Percentiles rank a stretch among this genome's conserved stretches.
These are phyloP conservation scores for Gyrodactylus salaris DNA, from an alignment of 1,140 invertebrate species.

Conservation along the genomic window DNA sequence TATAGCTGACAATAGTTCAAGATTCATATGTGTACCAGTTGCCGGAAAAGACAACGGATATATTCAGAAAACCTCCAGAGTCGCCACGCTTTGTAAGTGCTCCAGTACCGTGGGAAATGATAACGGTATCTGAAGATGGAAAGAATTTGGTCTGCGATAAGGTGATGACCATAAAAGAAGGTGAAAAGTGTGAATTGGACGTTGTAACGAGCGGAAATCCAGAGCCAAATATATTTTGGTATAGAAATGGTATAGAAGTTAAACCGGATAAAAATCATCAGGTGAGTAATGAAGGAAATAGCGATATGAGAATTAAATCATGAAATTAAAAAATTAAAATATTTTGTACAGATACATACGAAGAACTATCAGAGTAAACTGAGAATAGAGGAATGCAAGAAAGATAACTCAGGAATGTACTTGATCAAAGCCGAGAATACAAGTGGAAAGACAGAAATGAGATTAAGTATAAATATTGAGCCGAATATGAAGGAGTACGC, in stretches of 20 bases:
- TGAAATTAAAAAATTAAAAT: not conserved
- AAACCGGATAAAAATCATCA: not conserved
- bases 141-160: not conserved
- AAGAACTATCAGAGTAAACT: not conserved
- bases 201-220: conserved; percentile 10
- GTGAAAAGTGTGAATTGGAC: not conserved
- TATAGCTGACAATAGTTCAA: too few species aligned
- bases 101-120: not conserved
- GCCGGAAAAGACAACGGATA: too few species aligned
- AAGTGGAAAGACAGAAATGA: not conserved
- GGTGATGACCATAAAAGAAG: not conserved
- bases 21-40: too few species aligned
- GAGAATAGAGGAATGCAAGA: not conserved
- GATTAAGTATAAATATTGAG: not conserved
- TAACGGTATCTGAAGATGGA: not conserved
- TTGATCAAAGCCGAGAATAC: not conserved
- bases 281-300: not conserved
- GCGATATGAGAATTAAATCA: not conserved
- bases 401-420: not conserved
- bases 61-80: too few species aligned
- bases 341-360: not conserved
- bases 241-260: conserved; percentile 13
- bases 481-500: not conserved
- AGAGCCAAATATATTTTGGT: conserved; percentile 15
- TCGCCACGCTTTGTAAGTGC: not conserved